These are phyloP conservation scores for Xestia xanthographa DNA, from an alignment of 2,888 invertebrate genomes.

Conservation along the genomic window DNA sequence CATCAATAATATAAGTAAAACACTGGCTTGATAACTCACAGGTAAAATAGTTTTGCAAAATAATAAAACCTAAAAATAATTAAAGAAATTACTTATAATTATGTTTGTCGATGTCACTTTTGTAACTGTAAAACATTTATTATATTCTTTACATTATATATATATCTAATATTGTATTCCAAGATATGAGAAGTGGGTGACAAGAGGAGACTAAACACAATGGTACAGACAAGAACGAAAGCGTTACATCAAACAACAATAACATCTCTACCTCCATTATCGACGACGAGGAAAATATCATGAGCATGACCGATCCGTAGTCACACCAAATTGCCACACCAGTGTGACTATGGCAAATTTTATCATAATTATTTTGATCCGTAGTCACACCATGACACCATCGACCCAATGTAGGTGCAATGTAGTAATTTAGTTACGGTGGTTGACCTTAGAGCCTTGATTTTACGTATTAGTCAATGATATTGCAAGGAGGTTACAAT, in stretches of 20 bases:
- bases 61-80: background rate
- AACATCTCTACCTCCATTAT: too few relatives aligned
- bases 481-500: constrained; percentile 12
- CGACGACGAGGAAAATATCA: too few relatives aligned
- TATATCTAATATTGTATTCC: constrained; percentile 36
- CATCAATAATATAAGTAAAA: background rate
- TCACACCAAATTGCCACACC: too few relatives aligned
- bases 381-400: too few relatives aligned
- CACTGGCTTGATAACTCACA: background rate
- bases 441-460: constrained; percentile 18
- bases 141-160: too few relatives aligned
- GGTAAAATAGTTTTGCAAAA: background rate
- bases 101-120: constrained; percentile 28
- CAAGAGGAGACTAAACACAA: constrained; percentile 31
- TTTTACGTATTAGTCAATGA: constrained; percentile 12
- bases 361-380: too few relatives aligned
- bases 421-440: background rate
- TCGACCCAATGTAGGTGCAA: too few relatives aligned
- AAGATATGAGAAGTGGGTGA: constrained; percentile 36
- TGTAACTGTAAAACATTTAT: constrained; percentile 28
- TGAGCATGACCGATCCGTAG: too few relatives aligned
- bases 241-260: constrained; percentile 5
- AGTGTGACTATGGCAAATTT: too few relatives aligned
- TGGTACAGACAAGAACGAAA: constrained; percentile 51
- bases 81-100: constrained; percentile 53